A percentile compares a stretch with the other conserved stretches of the same genome.
These are phyloP conservation scores for Anticlea derivata DNA, from an alignment of 2,888 invertebrate species.

Conservation along the genomic window DNA sequence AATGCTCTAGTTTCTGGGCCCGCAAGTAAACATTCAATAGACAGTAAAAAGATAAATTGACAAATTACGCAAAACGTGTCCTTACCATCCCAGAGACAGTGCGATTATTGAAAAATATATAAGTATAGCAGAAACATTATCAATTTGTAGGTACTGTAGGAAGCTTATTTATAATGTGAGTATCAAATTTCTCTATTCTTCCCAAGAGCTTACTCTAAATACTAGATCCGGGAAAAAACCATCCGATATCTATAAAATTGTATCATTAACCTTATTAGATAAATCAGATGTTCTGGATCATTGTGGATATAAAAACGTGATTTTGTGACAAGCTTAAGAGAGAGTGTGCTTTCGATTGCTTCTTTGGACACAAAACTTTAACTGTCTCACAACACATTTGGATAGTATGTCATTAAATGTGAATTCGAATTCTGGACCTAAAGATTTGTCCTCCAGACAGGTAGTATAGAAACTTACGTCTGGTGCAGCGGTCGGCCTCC, in stretches of 20 bases:
- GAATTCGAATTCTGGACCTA: conserved; percentile 50
- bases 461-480: conserved; percentile 77
- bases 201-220: conserved; percentile 25
- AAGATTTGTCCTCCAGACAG: conserved; percentile 61
- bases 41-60: conserved; percentile 48
- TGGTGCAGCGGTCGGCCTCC: conserved; percentile 89
- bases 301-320: conserved; percentile 30
- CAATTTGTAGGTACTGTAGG: conserved; percentile 41
- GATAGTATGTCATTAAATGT: conserved; percentile 39
- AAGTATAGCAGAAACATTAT: conserved; percentile 65
- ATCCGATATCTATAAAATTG: conserved; percentile 21
- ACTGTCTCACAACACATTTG: conserved; percentile 6
- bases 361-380: conserved; percentile 32
- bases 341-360: conserved; percentile 31
- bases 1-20: conserved; percentile 61
- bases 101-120: conserved; percentile 71
- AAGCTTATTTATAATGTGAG: conserved; percentile 62
- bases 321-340: conserved; percentile 46
- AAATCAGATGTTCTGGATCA: conserved; percentile 25
- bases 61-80: conserved; percentile 70
- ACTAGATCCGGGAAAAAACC: conserved; percentile 22
- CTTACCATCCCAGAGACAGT: conserved; percentile 76
- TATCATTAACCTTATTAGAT: conserved; percentile 6
- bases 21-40: conserved; percentile 56
- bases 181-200: conserved; percentile 37